Evolutionary conservation across 1,140 invertebrate species (phyloP).

Genomic region (Drosophila lowei): DNA sequence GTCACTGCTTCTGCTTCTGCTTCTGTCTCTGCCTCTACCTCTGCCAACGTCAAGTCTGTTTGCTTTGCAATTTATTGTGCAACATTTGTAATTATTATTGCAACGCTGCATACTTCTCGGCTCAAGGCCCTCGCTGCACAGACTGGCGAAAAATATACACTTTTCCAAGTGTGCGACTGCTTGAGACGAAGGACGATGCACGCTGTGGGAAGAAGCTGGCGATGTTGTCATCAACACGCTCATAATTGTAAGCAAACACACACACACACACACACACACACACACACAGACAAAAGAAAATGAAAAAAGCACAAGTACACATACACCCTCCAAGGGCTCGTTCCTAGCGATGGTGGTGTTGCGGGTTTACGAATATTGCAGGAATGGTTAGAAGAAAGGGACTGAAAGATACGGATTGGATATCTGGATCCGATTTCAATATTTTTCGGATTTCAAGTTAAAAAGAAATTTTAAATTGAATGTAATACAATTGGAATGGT

Average conservation of each 20-base stretch:
- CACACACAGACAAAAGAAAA: slow-evolving; percentile 1
- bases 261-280: slow-evolving; percentile 17
- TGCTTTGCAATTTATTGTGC: slow-evolving; percentile 81
- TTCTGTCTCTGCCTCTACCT: background rate
- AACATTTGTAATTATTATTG: slow-evolving; percentile 83
- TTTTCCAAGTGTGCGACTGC: slow-evolving; percentile 67
- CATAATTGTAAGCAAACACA: slow-evolving; percentile 80
- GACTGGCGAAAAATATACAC: slow-evolving; percentile 39
- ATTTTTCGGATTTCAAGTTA: too few species aligned
- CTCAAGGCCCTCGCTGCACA: slow-evolving; percentile 24
- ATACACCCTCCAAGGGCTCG: slow-evolving; percentile 17
- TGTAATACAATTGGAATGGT: too few species aligned
- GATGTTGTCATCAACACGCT: slow-evolving; percentile 74
- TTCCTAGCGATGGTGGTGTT: slow-evolving; percentile 22
- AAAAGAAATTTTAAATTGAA: too few species aligned
- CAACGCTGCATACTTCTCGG: slow-evolving; percentile 57
- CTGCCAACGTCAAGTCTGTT: slow-evolving; percentile 54
- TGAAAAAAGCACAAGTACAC: background rate
- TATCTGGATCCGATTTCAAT: too few species aligned
- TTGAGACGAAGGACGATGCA: slow-evolving; percentile 53
- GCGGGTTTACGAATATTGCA: slow-evolving; percentile 15
- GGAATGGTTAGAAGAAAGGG: slow-evolving; percentile 21
- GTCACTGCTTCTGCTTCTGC: slow-evolving; percentile 1
- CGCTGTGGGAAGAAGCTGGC: slow-evolving; percentile 4
- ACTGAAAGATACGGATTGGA: slow-evolving; percentile 9